Base-by-base conservation (phyloP, 2,888 invertebrate genomes). In the Heliothis peltigera region DNA sequence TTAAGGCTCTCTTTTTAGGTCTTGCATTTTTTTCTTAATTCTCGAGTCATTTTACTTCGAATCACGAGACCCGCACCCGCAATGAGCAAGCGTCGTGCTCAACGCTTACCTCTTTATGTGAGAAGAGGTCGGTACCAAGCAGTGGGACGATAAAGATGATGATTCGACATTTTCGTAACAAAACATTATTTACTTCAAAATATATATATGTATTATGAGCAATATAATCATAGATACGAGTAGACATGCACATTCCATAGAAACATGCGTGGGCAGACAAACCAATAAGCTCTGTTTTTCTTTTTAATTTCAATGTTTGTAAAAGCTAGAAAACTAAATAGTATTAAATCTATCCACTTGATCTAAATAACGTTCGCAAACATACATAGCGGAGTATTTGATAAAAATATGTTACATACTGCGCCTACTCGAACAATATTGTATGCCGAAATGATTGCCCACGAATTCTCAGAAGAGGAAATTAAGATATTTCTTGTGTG, bases 281-380 rank as follows among this genome's bases (percentile, higher is more conserved):
- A 64, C 57, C 12, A 53, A 53, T 44, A 22, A 15, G 19, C 10
- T 5, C 2, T 61, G 54, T 65, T 65, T 53, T 55, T 59, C n/a
- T n/a, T 54, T 58, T 72, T 65, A 58, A 72, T 51, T 58, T 25
- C 5, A 15, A 51, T 22, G 32, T 58, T 32, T 32, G 32, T 3
- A 12, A 28, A 21, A 58, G n/a, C 39, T 39, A 42, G 17, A 70
- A 72, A 55, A 47, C 51, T 18, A 55, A 55, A 58, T 64, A 47
- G 25, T 72, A 51, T 46, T 51, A 58, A 64, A 73, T 47, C 53
- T 12, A 61, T 51, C 21, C 10, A 35, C 53, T 61, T 39, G 17
- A 15, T 22, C 35, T 49, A 46, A 49, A 61, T 71, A 51, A 59
- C 22, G 62, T 74, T 55, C 7, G 25, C 43, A 55, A 71, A 62